Conservation (phyloP, 2,888 invertebrate species). For the Lithophane socia region DNA sequence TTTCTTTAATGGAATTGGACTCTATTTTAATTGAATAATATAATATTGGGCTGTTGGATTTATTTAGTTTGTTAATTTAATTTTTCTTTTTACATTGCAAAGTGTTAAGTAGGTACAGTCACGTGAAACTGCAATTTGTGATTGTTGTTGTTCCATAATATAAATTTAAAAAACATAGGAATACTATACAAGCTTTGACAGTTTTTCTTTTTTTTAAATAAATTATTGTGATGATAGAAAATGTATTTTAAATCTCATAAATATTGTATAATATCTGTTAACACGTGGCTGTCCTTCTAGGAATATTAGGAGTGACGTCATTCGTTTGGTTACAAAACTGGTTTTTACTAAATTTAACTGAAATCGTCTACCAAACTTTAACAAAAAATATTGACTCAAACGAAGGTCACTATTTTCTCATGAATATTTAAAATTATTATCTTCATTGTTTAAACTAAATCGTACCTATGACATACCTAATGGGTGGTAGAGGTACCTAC, state of each 20-base stretch:
- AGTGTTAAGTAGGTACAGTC: background rate
- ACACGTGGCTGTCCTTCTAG: background rate
- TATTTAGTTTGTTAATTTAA: too few relatives aligned
- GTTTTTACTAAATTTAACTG: slow-evolving; percentile 32
- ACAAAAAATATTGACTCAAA: slow-evolving; percentile 32
- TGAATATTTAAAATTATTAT: slow-evolving; percentile 51
- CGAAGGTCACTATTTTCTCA: slow-evolving; percentile 49
- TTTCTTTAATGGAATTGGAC: background rate
- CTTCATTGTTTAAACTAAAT: slow-evolving; percentile 50
- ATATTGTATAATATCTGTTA: background rate
- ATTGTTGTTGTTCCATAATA: background rate
- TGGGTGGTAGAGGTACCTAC: background rate
- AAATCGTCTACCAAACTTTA: slow-evolving; percentile 11
- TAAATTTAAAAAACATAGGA: background rate
- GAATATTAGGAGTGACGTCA: slow-evolving; percentile 22
- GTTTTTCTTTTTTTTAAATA: background rate
- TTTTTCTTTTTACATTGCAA: background rate
- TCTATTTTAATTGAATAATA: background rate
- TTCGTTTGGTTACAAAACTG: slow-evolving; percentile 9
- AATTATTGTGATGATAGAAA: background rate
- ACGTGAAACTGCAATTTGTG: background rate
- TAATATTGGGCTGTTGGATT: background rate
- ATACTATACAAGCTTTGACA: background rate
- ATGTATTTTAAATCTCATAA: background rate
- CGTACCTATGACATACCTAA: slow-evolving; percentile 16